phyloP scores from a whole-genome alignment of 2,888 invertebrate species.

The Rhaphigaster nebulosa region DNA sequence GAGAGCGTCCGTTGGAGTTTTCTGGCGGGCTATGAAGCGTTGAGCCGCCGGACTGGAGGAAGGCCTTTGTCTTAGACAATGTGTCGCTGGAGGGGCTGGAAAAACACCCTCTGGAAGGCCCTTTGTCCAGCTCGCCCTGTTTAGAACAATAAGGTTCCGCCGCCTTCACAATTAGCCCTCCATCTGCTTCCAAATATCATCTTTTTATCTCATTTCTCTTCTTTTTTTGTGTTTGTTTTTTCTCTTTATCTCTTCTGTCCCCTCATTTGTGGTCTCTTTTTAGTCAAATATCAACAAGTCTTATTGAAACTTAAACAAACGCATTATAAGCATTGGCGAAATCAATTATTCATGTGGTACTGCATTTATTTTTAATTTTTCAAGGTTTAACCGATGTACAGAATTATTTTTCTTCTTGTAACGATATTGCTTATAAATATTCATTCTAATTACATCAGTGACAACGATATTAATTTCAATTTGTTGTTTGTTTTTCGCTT shows the following conservation, averaged over 20 bases:
- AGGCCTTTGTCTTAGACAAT: constrained; percentile 37
- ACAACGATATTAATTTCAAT: too few species aligned
- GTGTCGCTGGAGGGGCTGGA: constrained; percentile 42
- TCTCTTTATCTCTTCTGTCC: neutral
- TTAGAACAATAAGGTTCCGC: constrained; percentile 19
- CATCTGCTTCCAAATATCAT: constrained; percentile 37
- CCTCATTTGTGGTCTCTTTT: neutral
- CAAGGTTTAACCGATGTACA: too few species aligned
- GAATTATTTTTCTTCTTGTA: too few species aligned
- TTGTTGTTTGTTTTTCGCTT: too few species aligned
- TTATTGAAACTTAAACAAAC: neutral
- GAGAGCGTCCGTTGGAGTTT: neutral
- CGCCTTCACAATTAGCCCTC: constrained; percentile 34
- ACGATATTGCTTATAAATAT: too few species aligned
- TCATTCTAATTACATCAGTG: too few species aligned
- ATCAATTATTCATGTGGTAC: too few species aligned
- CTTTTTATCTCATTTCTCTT: constrained; percentile 24
- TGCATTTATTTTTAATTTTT: too few species aligned
- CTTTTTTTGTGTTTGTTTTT: neutral
- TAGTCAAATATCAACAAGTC: neutral
- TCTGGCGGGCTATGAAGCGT: neutral
- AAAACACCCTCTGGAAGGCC: neutral
- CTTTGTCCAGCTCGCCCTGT: neutral
- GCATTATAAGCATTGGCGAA: neutral
- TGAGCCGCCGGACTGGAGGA: neutral